These are phyloP conservation scores for Cricetomys ansorgei DNA, from an alignment of 2,113 vertebrate genomes.

Conservation along the genomic window DNA sequence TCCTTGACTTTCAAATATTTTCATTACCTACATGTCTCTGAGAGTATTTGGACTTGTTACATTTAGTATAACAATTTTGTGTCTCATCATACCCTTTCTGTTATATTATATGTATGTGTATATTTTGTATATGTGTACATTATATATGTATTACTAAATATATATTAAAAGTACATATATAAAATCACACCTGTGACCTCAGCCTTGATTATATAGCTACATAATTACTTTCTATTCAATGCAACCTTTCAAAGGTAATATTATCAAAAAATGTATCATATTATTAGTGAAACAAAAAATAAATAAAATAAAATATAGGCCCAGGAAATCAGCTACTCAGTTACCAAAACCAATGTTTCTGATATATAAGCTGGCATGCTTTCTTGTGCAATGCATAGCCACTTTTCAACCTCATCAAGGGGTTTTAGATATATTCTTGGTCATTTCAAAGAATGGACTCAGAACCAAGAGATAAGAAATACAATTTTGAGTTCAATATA, in stretches of 20 bases:
- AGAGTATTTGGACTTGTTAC: background rate
- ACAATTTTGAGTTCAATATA: background rate
- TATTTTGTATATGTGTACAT: background rate
- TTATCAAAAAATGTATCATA: background rate
- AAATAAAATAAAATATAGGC: background rate
- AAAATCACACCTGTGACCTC: background rate
- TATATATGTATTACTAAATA: background rate
- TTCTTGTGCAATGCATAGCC: background rate
- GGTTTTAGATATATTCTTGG: background rate
- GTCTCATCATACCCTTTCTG: background rate
- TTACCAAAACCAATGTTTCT: background rate
- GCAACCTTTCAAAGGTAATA: background rate
- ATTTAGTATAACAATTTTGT: background rate
- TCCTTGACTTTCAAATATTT: background rate
- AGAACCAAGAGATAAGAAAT: background rate
- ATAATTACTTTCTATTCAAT: background rate
- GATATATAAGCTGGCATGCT: background rate
- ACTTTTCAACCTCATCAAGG: background rate
- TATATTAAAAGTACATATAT: background rate
- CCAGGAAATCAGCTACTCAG: background rate
- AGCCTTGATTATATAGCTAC: background rate
- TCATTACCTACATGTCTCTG: background rate
- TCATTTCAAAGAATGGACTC: background rate
- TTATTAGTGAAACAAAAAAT: background rate
- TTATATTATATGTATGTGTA: background rate